A percentile compares a stretch with the other conserved stretches of the same genome.
Conservation (phyloP, 2,797 vertebrate species). For the Orientallactaga sibirica region DNA sequence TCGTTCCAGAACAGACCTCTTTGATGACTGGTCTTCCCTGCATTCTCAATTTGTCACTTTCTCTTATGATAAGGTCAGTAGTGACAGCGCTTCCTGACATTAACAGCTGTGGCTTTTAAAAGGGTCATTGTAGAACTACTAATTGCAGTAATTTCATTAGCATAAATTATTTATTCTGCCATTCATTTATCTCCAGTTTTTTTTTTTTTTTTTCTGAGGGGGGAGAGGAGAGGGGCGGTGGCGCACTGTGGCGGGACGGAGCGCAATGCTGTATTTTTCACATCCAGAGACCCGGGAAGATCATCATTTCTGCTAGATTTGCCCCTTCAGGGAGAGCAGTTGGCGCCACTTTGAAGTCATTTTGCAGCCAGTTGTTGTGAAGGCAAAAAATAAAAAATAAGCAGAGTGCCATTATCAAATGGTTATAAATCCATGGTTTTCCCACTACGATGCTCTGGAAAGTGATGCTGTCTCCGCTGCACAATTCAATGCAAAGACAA, state of each 20-base stretch:
- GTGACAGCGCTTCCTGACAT: conserved; percentile 97
- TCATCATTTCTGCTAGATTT: conserved; percentile 78
- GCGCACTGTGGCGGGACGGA: background rate
- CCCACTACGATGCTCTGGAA: conserved; percentile 54
- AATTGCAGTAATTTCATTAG: conserved; percentile 99
- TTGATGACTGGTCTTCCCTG: conserved; percentile 91
- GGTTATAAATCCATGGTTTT: conserved; percentile 56
- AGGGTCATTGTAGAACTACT: conserved; percentile 98
- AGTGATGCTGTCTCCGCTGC: conserved; percentile 2
- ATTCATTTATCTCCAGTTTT: conserved; percentile 92
- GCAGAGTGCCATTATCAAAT: conserved; percentile 59
- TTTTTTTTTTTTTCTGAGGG: conserved; percentile 62
- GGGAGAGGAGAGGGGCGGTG: background rate
- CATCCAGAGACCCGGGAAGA: conserved; percentile 72
- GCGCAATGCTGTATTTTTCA: conserved; percentile 78
- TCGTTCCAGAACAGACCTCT: conserved; percentile 90
- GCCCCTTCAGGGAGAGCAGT: conserved; percentile 61
- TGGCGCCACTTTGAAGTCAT: conserved; percentile 70
- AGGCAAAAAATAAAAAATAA: conserved; percentile 75
- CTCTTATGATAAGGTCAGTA: conserved; percentile 93
- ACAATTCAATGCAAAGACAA: conserved; percentile 60
- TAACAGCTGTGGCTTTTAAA: conserved; percentile 99
- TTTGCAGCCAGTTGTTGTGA: conserved; percentile 72
- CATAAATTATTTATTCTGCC: conserved; percentile 99
- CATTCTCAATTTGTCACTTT: conserved; percentile 93